Base-by-base conservation (phyloP, 2,888 invertebrate species). In the Geophilus truncorum region DNA sequence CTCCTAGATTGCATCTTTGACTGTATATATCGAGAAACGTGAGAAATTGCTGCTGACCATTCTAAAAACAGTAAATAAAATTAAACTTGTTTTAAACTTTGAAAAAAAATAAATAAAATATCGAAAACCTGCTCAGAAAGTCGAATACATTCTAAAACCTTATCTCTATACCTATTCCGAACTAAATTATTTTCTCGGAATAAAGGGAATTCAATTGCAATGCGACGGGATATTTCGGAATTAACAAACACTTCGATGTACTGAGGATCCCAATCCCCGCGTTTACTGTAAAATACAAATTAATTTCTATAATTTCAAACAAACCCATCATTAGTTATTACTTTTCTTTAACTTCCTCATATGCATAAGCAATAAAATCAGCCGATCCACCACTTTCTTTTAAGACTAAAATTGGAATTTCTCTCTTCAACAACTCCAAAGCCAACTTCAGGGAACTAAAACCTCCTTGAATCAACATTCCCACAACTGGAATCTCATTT, bases 321-420 rank as follows among this genome's bases (percentile, higher is more conserved):
- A 9, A 15, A 21, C 18, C 23, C 4, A 32, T 28, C 15, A 1
- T 15, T 21, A 10, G 7, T 30, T 62, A 34, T 77, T 30, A 84
- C 84, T 84, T 85, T 83, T 86, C 86, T 36, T 84, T 84, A 25
- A 86, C 83, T 83, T 87, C 87, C 40, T 85, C 85, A 81, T 85
- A 86, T 12, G 86, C 86, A 82, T 85, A 87, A 9, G 86, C 85
- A 30, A 87, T 81, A 1, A 87, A 83, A 82, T 87, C 87, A 28
- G 87, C 87, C 1, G 86, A 84, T 7, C 86, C 85, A 4, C 87
- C 87, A 78, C 85, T 85, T 1, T 87, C 87, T 81, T 86, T 86
- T 36, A 87, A 81, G 0, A 87, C 86, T 0, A 87, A 84, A 10
- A 87, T 85, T 6, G 87, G 87, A 82, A 87, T 85, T 81, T 85